A percentile compares a stretch with the other conserved stretches of the same genome.
These are phyloP conservation scores for Rhagophthalmus giganteus DNA, from an alignment of 2,888 invertebrate species.

Conservation along the genomic window DNA sequence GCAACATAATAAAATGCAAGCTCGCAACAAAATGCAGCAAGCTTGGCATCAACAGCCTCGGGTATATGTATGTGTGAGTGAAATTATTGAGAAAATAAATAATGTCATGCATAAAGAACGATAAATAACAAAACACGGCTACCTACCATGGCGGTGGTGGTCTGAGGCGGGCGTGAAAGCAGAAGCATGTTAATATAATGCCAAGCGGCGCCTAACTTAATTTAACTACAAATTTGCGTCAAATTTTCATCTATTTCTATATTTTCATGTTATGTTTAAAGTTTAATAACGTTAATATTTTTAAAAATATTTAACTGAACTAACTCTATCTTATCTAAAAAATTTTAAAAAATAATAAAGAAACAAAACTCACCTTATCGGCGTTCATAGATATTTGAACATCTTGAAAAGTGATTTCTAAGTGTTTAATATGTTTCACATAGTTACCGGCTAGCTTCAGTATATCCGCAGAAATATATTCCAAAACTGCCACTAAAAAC, in stretches of 20 bases:
- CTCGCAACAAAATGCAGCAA: constrained; percentile 25
- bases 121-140: constrained; percentile 41
- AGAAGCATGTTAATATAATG: constrained; percentile 52
- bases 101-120: constrained; percentile 22
- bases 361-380: constrained; percentile 74
- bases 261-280: background rate
- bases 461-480: constrained; percentile 94
- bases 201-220: constrained; percentile 33
- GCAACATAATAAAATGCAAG: constrained; percentile 20
- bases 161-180: constrained; percentile 56
- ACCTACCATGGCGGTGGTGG: constrained; percentile 58
- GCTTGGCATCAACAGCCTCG: constrained; percentile 23
- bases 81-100: constrained; percentile 15
- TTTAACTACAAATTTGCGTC: constrained; percentile 14
- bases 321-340: background rate
- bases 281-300: constrained; percentile 1
- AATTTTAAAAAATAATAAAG: constrained; percentile 5
- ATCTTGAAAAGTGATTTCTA: constrained; percentile 89
- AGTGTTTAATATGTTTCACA: constrained; percentile 93
- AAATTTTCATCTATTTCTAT: constrained; percentile 5
- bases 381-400: constrained; percentile 98
- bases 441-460: constrained; percentile 95
- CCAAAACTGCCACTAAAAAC: constrained; percentile 90
- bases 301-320: constrained; percentile 1
- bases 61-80: constrained; percentile 15